Percentiles rank a stretch among this genome's conserved stretches.
Conservation (phyloP, 2,797 vertebrate genomes). For the Peromyscus nudipes region DNA sequence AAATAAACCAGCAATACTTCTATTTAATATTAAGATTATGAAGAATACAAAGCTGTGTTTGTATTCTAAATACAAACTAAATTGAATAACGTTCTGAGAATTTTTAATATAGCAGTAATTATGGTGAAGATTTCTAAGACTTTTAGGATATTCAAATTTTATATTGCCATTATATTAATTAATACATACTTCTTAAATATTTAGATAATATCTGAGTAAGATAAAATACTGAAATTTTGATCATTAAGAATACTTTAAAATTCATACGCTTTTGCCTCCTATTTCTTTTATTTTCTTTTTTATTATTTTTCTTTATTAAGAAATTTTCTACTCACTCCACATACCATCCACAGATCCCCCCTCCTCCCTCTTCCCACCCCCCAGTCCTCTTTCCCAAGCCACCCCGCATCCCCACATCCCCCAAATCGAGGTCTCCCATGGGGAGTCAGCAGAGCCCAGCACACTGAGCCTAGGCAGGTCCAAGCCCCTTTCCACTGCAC, state of each 20-base stretch:
- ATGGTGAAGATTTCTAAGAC: neutral
- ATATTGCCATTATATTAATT: neutral
- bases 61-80: neutral
- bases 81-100: neutral
- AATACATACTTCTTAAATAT: neutral
- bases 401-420: too few species aligned
- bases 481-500: too few species aligned
- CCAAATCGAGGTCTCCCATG: too few species aligned
- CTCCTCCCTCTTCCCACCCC: too few species aligned
- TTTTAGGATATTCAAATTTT: constrained; percentile 37
- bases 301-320: too few species aligned
- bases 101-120: neutral
- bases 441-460: too few species aligned
- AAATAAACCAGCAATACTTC: neutral
- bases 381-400: too few species aligned
- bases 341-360: too few species aligned
- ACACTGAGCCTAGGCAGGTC: too few species aligned
- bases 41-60: neutral
- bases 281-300: neutral
- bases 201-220: neutral
- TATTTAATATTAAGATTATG: constrained; percentile 4
- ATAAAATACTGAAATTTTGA: constrained; percentile 35
- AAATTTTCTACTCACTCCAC: too few species aligned
- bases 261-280: neutral
- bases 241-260: constrained; percentile 2